These are phyloP conservation scores for Brienomyrus longianalis DNA, from an alignment of 2,113 vertebrate genomes.

Conservation along the genomic window DNA sequence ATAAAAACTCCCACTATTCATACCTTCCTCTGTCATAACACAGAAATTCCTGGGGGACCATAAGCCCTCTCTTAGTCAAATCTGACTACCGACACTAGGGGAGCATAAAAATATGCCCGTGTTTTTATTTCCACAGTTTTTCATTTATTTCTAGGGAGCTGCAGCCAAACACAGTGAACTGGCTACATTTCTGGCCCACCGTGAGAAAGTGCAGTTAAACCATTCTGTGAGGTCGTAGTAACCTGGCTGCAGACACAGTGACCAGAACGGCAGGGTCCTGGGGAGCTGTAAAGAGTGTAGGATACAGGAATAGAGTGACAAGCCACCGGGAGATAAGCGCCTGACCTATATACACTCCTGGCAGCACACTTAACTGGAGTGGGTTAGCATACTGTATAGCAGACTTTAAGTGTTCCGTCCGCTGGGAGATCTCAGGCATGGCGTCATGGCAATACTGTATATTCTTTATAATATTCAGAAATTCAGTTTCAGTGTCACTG, in stretches of 20 bases:
- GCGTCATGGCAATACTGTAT: not conserved
- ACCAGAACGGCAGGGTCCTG: not conserved
- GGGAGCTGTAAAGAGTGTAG: not conserved
- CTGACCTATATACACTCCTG: not conserved
- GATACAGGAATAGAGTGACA: not conserved
- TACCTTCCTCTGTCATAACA: not conserved
- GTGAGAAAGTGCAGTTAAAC: not conserved
- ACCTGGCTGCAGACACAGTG: not conserved
- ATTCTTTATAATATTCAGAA: not conserved
- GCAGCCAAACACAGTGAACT: not conserved
- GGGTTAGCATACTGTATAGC: not conserved
- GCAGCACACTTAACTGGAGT: not conserved
- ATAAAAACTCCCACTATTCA: not conserved
- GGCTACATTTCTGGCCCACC: not conserved
- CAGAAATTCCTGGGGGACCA: not conserved
- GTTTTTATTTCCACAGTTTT: not conserved
- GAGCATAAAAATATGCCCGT: not conserved
- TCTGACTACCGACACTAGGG: not conserved
- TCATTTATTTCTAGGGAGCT: not conserved
- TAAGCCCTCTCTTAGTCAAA: not conserved
- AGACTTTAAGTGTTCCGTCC: not conserved
- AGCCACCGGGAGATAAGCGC: not conserved
- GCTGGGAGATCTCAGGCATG: not conserved
- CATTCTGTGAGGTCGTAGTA: not conserved
- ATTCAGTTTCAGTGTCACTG: not conserved